A percentile compares a stretch with the other conserved stretches of the same genome.
Conservation (phyloP, 2,888 invertebrate genomes). For the Trissolcus brochymenae region DNA sequence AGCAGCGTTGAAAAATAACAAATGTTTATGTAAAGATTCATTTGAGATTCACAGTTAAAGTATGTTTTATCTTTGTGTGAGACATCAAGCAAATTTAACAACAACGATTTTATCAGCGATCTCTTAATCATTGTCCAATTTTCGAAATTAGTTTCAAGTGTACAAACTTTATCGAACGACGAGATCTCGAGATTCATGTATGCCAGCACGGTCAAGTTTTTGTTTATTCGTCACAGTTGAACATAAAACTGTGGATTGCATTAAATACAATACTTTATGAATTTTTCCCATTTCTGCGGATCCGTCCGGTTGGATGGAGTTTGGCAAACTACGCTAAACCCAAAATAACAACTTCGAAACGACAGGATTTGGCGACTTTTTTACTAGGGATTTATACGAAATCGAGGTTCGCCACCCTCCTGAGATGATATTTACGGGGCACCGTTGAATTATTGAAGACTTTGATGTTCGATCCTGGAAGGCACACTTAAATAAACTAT, state of each 20-base stretch:
- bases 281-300: constrained; percentile 25
- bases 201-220: too few relatives aligned
- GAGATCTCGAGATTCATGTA: not conserved
- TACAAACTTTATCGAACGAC: constrained; percentile 16
- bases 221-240: constrained; percentile 16
- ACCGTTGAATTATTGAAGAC: constrained; percentile 36
- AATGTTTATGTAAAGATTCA: not conserved
- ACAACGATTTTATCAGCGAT: constrained; percentile 19
- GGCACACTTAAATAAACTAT: constrained; percentile 30
- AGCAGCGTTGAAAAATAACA: too few relatives aligned
- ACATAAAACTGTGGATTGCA: constrained; percentile 12
- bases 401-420: constrained; percentile 2
- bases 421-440: constrained; percentile 12
- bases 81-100: constrained; percentile 3
- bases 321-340: constrained; percentile 21
- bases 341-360: constrained; percentile 40
- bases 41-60: not conserved
- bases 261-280: constrained; percentile 28
- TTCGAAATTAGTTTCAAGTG: constrained; percentile 24
- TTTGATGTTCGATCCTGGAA: constrained; percentile 26
- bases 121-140: constrained; percentile 20
- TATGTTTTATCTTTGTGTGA: not conserved
- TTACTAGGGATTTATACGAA: constrained; percentile 23
- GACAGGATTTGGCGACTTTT: constrained; percentile 39
- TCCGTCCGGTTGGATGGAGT: constrained; percentile 12